These are phyloP conservation scores for Drosophila trapezifrons DNA, from an alignment of 1,140 invertebrate species.

Conservation along the genomic window DNA sequence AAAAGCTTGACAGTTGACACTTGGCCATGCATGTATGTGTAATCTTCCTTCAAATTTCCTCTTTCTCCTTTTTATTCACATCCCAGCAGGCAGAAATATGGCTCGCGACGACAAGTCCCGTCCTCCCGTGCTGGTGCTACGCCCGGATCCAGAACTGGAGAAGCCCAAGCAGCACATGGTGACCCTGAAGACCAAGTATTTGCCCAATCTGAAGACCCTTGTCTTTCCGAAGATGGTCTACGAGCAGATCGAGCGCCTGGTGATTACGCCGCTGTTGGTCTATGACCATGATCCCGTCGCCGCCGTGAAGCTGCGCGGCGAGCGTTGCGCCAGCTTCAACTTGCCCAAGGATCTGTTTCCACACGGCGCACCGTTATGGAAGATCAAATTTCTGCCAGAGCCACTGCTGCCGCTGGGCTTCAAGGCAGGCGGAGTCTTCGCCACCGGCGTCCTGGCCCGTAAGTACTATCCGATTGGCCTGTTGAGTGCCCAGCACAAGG, in stretches of 20 bases:
- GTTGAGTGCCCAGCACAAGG: constrained; percentile 10
- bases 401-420: constrained; percentile 23
- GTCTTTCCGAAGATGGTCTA: not conserved
- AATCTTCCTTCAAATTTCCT: no score
- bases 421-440: constrained; percentile 44
- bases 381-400: constrained; percentile 33
- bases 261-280: not conserved
- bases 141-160: no score
- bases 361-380: constrained; percentile 4
- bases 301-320: not conserved
- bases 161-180: not conserved
- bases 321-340: constrained; percentile 14
- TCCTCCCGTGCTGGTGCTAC: no score
- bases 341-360: constrained; percentile 36
- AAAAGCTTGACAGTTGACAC: no score
- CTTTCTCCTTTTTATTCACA: no score
- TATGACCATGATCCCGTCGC: constrained; percentile 12
- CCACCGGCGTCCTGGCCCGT: constrained; percentile 5
- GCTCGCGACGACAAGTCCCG: no score
- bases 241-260: constrained; percentile 1
- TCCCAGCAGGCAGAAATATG: no score
- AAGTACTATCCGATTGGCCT: constrained; percentile 33
- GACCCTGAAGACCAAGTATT: constrained; percentile 7
- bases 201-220: constrained; percentile 18
- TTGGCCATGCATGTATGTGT: no score